Percentiles rank a stretch among this genome's conserved stretches.
These are phyloP conservation scores for Phoxinus phoxinus DNA, from an alignment of 2,113 vertebrate genomes.

Conservation along the genomic window DNA sequence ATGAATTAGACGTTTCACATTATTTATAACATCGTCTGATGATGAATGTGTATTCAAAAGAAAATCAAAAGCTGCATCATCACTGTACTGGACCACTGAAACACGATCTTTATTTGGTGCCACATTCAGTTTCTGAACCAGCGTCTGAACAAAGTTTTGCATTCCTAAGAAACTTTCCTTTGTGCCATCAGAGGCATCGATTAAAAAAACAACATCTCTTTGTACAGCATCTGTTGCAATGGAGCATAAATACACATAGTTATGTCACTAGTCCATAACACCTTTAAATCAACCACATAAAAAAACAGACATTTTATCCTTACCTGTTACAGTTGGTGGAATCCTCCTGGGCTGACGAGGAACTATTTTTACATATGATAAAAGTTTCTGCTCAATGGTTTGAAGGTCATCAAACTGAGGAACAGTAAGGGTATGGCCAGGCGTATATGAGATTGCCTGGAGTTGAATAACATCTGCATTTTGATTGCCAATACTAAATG, in stretches of 20 bases:
- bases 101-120: slow-evolving; percentile 69
- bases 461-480: slow-evolving; percentile 79
- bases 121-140: slow-evolving; percentile 70
- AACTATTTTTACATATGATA: slow-evolving; percentile 74
- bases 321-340: slow-evolving; percentile 64
- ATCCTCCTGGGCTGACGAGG: slow-evolving; percentile 64
- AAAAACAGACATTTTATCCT: slow-evolving; percentile 45
- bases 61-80: slow-evolving; percentile 69
- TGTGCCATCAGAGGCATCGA: slow-evolving; percentile 78
- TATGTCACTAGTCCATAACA: neutral
- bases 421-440: slow-evolving; percentile 72
- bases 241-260: slow-evolving; percentile 49
- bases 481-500: slow-evolving; percentile 71
- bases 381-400: slow-evolving; percentile 67
- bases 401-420: slow-evolving; percentile 68
- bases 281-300: neutral
- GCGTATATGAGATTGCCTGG: slow-evolving; percentile 73
- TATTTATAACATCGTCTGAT: slow-evolving; percentile 77
- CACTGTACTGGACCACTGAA: slow-evolving; percentile 77
- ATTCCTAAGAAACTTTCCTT: slow-evolving; percentile 69
- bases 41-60: slow-evolving; percentile 69
- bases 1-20: slow-evolving; percentile 80
- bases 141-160: slow-evolving; percentile 70
- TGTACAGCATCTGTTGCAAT: slow-evolving; percentile 69
- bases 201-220: slow-evolving; percentile 78